Conservation (phyloP, 2,113 vertebrate species). For the Orcinus orca region DNA sequence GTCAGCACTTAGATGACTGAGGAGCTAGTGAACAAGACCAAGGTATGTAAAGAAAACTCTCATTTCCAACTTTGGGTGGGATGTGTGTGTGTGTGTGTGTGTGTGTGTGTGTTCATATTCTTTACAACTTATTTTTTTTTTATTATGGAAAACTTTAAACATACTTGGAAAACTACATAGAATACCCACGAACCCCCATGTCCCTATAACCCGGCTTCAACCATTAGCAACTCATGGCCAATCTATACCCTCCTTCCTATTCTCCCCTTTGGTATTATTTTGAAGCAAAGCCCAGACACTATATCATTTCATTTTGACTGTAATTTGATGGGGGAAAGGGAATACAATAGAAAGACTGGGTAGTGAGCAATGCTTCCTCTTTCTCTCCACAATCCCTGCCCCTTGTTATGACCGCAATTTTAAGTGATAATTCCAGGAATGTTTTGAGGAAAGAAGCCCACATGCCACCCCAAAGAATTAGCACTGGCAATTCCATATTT, state of each 20-base stretch:
- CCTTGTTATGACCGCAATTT: background rate
- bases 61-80: background rate
- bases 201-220: background rate
- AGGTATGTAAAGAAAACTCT: background rate
- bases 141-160: background rate
- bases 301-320: background rate
- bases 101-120: background rate
- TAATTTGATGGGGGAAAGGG: background rate
- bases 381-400: background rate
- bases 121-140: background rate
- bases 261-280: background rate
- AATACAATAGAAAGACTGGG: background rate
- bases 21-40: background rate
- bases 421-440: background rate
- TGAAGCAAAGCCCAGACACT: background rate
- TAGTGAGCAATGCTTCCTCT: background rate
- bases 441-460: background rate
- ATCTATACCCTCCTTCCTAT: background rate
- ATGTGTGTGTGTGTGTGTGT: too few relatives aligned
- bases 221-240: background rate
- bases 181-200: background rate
- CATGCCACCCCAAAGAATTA: background rate
- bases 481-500: background rate
- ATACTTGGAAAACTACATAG: background rate
- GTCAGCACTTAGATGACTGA: background rate